Percentiles rank a stretch among this genome's conserved stretches.
phyloP scores from a whole-genome alignment of 2,797 vertebrate genomes.

The Lepilemur septentrionalis region DNA sequence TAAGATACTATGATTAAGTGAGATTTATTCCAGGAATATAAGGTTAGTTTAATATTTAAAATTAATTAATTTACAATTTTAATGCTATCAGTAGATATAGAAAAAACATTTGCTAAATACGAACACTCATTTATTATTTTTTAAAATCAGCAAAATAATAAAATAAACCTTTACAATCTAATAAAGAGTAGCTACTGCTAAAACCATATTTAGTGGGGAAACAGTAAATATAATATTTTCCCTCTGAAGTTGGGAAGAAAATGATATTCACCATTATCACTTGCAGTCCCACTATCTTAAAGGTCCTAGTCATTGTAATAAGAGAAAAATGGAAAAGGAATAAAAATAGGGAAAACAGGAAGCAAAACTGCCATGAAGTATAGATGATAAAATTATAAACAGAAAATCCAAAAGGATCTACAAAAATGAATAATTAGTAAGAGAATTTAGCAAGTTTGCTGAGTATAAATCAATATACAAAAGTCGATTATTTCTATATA shows the following conservation, averaged over 20 bases:
- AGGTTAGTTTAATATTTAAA: not conserved
- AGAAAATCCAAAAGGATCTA: not conserved
- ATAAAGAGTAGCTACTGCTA: not conserved
- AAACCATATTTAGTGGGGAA: not conserved
- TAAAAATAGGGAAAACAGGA: not conserved
- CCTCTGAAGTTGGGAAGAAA: not conserved
- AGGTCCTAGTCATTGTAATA: not conserved
- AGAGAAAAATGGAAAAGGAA: not conserved
- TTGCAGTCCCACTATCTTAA: not conserved
- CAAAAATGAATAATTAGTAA: not conserved
- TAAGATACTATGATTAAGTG: not conserved
- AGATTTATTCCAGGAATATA: not conserved
- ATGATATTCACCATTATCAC: not conserved
- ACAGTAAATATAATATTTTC: not conserved
- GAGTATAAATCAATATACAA: not conserved
- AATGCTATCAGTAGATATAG: not conserved
- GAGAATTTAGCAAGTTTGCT: not conserved
- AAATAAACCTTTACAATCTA: not conserved
- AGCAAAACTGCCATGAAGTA: not conserved
- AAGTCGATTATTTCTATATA: not conserved
- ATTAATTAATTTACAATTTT: not conserved
- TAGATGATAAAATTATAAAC: not conserved
- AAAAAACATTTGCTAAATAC: not conserved
- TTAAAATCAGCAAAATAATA: not conserved
- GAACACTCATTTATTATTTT: not conserved